These are phyloP conservation scores for Delia radicum DNA, from an alignment of 1,140 invertebrate genomes.

Conservation along the genomic window DNA sequence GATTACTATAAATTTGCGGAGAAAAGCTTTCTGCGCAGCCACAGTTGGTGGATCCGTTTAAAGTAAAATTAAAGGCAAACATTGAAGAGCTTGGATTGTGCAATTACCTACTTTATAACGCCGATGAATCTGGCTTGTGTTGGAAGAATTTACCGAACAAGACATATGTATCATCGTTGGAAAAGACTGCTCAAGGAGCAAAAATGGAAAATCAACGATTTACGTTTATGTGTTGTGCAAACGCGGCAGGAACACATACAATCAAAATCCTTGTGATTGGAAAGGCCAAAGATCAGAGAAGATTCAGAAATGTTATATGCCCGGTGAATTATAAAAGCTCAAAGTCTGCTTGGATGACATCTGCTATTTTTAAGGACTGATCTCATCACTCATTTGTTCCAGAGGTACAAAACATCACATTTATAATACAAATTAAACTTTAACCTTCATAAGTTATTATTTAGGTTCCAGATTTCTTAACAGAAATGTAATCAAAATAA, in stretches of 20 bases:
- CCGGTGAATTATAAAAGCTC: too few species aligned
- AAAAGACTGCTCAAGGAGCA: neutral
- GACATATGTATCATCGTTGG: neutral
- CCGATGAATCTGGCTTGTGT: too few species aligned
- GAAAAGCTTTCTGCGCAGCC: too few species aligned
- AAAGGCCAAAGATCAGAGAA: neutral
- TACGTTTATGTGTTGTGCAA: neutral
- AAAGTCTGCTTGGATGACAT: too few species aligned
- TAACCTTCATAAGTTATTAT: neutral
- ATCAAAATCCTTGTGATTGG: neutral
- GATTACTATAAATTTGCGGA: too few species aligned
- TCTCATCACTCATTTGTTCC: neutral
- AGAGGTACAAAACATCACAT: neutral
- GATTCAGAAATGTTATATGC: too few species aligned
- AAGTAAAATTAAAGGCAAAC: too few species aligned
- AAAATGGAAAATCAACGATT: neutral
- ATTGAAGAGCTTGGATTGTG: too few species aligned
- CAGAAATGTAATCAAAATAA: neutral
- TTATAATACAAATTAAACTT: neutral
- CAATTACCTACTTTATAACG: too few species aligned
- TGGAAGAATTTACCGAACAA: neutral
- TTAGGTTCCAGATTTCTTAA: neutral
- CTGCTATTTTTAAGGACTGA: too few species aligned
- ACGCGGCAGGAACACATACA: neutral
- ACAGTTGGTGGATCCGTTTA: too few species aligned